Evolutionary conservation across 2,888 invertebrate species (phyloP).

Genomic region (Eristalis pertinax): DNA sequence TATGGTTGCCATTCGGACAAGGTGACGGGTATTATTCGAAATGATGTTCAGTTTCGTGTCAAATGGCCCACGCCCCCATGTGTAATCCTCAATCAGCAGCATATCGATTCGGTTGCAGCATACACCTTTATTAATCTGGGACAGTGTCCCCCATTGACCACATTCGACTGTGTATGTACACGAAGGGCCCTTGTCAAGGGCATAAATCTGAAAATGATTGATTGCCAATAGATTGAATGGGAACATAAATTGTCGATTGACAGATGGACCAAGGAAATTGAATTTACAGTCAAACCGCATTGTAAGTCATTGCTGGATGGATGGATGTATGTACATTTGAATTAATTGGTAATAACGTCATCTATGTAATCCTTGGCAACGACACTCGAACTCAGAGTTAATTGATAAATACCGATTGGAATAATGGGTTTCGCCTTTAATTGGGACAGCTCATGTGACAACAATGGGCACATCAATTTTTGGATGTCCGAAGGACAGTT

Average conservation of each 20-base stretch:
- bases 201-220: slow-evolving; percentile 65
- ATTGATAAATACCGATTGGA: not conserved
- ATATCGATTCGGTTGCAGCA: slow-evolving; percentile 10
- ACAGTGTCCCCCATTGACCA: slow-evolving; percentile 9
- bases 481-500: not conserved
- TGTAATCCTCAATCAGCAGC: not conserved
- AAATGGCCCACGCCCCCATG: not conserved
- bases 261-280: slow-evolving; percentile 43
- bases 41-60: slow-evolving; percentile 30
- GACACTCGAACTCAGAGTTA: not conserved
- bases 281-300: slow-evolving; percentile 36
- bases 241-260: slow-evolving; percentile 58
- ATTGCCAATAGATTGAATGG: slow-evolving; percentile 43
- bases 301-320: not conserved
- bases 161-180: slow-evolving; percentile 8
- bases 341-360: slow-evolving; percentile 1
- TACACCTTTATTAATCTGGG: slow-evolving; percentile 21
- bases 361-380: not conserved
- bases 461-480: not conserved
- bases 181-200: slow-evolving; percentile 46
- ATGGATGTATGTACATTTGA: not conserved
- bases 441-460: not conserved
- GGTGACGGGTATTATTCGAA: slow-evolving; percentile 55
- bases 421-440: not conserved
- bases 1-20: slow-evolving; percentile 52